phyloP scores from a whole-genome alignment of 2,113 vertebrate species.

The Thunnus thynnus region DNA sequence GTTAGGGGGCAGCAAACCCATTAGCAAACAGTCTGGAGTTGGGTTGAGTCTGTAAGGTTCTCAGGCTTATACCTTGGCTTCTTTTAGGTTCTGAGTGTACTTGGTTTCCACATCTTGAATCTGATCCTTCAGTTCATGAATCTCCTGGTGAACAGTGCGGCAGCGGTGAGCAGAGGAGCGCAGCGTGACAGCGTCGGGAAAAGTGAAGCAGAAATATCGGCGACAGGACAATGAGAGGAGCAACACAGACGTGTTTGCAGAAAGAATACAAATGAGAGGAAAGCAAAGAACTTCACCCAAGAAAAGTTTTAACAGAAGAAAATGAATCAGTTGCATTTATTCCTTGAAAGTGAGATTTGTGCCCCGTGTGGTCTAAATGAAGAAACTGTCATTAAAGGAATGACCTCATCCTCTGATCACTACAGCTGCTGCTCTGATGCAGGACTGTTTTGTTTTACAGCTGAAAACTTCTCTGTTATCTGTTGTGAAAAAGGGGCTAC shows the following conservation, averaged over 20 bases:
- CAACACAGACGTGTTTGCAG: conserved; percentile 5
- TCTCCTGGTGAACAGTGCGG: conserved; percentile 87
- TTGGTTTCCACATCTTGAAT: conserved; percentile 96
- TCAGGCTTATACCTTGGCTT: conserved; percentile 90
- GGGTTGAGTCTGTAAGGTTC: not conserved
- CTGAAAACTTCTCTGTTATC: no score
- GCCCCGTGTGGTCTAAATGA: no score
- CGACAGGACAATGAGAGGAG: not conserved
- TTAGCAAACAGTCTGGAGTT: not conserved
- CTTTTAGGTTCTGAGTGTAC: conserved; percentile 95
- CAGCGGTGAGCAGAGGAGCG: conserved; percentile 38
- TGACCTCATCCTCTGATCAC: no score
- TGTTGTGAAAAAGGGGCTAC: no score
- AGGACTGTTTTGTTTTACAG: no score
- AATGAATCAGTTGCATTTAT: not conserved
- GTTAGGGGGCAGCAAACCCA: not conserved
- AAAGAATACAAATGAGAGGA: conserved; percentile 6
- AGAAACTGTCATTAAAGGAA: no score
- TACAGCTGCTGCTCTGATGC: no score
- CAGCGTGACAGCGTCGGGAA: not conserved
- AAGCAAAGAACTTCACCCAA: not conserved
- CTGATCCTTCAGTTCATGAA: conserved; percentile 98
- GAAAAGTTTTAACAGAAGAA: no score
- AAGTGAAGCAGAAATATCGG: conserved; percentile 47
- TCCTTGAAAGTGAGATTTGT: no score